Evolutionary conservation across 2,113 vertebrate species (phyloP).

Genomic region (human): DNA sequence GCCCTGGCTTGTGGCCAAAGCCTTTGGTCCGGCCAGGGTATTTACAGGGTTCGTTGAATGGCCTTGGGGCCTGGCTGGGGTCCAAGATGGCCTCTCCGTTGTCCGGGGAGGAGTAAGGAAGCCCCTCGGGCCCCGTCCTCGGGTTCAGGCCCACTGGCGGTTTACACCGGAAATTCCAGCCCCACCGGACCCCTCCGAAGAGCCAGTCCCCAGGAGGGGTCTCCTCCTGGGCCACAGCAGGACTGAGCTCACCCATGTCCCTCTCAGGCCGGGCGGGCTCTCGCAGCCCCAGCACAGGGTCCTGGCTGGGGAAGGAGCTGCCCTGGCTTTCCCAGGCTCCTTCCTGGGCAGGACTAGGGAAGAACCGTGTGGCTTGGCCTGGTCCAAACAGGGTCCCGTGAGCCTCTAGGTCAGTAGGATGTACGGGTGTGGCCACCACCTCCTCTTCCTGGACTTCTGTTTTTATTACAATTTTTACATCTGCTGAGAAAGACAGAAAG

Average conservation of each 20-base stretch:
- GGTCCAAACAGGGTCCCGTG: constrained; percentile 74
- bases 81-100: constrained; percentile 68
- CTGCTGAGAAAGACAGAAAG: constrained; percentile 71
- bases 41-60: constrained; percentile 79
- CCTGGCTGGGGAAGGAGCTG: constrained; percentile 60
- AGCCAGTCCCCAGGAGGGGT: constrained; percentile 70
- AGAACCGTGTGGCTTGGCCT: constrained; percentile 72
- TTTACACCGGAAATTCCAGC: constrained; percentile 79
- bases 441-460: constrained; percentile 80
- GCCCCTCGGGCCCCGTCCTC: constrained; percentile 64
- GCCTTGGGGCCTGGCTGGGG: constrained; percentile 70
- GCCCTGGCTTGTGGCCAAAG: constrained; percentile 73
- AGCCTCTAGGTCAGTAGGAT: constrained; percentile 76
- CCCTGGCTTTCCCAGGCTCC: constrained; percentile 78
- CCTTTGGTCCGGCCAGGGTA: constrained; percentile 80
- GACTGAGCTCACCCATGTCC: constrained; percentile 77
- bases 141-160: constrained; percentile 73
- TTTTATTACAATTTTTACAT: constrained; percentile 80
- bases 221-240: constrained; percentile 56
- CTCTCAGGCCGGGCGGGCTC: constrained; percentile 78
- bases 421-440: constrained; percentile 73
- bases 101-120: constrained; percentile 75
- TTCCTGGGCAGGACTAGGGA: constrained; percentile 81
- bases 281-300: constrained; percentile 75
- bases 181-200: constrained; percentile 76